Percentiles rank a stretch among this genome's conserved stretches.
Conservation (phyloP, 1,140 invertebrate species). For the Xylocopa sonorina region DNA sequence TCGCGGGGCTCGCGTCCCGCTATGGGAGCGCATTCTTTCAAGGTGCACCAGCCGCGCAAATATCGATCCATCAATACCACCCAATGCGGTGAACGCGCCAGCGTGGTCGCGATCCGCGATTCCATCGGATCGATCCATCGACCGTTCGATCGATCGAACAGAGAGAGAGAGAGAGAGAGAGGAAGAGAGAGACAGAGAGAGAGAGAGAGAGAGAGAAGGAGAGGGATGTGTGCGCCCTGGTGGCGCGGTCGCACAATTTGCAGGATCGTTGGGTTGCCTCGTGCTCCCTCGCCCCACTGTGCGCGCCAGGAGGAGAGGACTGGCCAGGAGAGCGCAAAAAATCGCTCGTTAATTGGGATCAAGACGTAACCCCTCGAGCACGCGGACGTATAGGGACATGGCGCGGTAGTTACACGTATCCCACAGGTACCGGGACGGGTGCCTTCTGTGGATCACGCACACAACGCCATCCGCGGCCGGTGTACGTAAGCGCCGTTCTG, state of each 20-base stretch:
- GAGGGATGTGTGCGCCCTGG: background rate
- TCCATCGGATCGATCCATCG: conserved; percentile 34
- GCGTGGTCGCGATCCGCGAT: conserved; percentile 3
- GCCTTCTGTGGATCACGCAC: conserved; percentile 44
- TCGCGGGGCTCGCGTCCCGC: background rate
- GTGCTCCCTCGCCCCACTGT: conserved; percentile 19
- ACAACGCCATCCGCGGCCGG: background rate
- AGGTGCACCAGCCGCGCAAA: conserved; percentile 11
- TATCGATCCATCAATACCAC: conserved; percentile 46
- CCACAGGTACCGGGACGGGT: conserved; percentile 58
- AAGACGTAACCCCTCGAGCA: conserved; percentile 66
- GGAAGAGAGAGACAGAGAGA: too few relatives aligned
- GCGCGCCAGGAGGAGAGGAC: conserved; percentile 1
- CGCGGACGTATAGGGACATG: conserved; percentile 64
- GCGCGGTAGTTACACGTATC: conserved; percentile 64
- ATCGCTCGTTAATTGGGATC: conserved; percentile 71
- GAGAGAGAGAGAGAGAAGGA: too few relatives aligned
- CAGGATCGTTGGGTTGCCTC: conserved; percentile 50
- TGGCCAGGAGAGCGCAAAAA: conserved; percentile 54
- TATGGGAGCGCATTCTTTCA: conserved; percentile 22
- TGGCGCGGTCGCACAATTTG: conserved; percentile 51
- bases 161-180: background rate
- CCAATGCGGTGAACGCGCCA: conserved; percentile 28
- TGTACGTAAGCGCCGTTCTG: conserved; percentile 46
- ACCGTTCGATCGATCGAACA: background rate